These are phyloP conservation scores for Agrotis clavis DNA, from an alignment of 2,888 invertebrate genomes.

Conservation along the genomic window DNA sequence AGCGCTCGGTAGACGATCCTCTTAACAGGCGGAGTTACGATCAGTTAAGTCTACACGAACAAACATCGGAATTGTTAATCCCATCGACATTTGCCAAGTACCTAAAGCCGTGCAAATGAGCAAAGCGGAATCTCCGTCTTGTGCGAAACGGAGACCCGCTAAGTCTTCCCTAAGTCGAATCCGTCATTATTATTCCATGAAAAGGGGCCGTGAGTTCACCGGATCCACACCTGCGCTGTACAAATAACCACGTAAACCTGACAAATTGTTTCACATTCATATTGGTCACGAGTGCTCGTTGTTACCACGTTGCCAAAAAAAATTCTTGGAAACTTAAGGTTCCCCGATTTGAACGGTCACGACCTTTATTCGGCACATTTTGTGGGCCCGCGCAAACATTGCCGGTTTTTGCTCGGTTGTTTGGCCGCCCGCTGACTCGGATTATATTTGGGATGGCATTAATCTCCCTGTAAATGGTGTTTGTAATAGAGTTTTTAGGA, in stretches of 20 bases:
- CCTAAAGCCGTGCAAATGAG: slow-evolving; percentile 76
- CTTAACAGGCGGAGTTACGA: slow-evolving; percentile 10
- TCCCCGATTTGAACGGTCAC: slow-evolving; percentile 69
- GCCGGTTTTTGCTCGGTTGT: slow-evolving; percentile 75
- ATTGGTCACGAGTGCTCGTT: slow-evolving; percentile 79
- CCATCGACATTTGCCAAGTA: slow-evolving; percentile 68
- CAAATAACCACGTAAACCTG: slow-evolving; percentile 89
- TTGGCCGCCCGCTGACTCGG: slow-evolving; percentile 65
- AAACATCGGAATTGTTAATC: slow-evolving; percentile 39
- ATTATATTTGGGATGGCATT: slow-evolving; percentile 69
- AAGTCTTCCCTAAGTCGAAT: slow-evolving; percentile 86
- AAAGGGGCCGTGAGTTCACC: slow-evolving; percentile 74
- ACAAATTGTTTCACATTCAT: slow-evolving; percentile 89
- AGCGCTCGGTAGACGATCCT: no score
- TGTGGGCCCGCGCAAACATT: slow-evolving; percentile 70
- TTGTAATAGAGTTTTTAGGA: slow-evolving; percentile 68
- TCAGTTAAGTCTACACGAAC: slow-evolving; percentile 11
- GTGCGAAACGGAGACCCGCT: slow-evolving; percentile 64
- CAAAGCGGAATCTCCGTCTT: slow-evolving; percentile 68
- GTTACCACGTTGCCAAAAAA: slow-evolving; percentile 77
- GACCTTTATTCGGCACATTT: slow-evolving; percentile 73
- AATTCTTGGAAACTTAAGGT: slow-evolving; percentile 74
- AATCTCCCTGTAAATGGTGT: slow-evolving; percentile 68
- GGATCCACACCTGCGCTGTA: slow-evolving; percentile 84
- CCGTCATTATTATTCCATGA: slow-evolving; percentile 87